Conservation (phyloP, 2,888 invertebrate species). For the Blastobasis lacticolella region DNA sequence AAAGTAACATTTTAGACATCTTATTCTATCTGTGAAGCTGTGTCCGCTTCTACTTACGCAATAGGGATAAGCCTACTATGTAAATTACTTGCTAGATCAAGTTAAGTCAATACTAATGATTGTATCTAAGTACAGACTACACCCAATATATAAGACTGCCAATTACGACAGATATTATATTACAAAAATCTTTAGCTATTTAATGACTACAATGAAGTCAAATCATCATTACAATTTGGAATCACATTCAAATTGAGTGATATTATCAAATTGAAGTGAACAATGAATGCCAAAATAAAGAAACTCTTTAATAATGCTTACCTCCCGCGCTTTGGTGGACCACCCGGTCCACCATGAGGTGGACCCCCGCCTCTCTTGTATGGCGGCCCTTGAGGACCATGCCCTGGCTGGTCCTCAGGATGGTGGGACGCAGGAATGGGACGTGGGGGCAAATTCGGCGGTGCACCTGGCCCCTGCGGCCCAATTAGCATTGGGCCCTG, state of each 20-base stretch:
- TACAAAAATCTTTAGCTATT: too few relatives aligned
- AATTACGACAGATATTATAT: too few relatives aligned
- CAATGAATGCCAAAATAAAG: too few relatives aligned
- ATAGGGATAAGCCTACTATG: not conserved
- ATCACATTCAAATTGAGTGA: too few relatives aligned
- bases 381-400: conserved; percentile 25
- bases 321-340: conserved; percentile 61
- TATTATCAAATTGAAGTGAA: too few relatives aligned
- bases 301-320: conserved; percentile 10
- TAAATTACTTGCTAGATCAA: too few relatives aligned
- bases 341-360: conserved; percentile 47
- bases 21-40: not conserved
- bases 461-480: conserved; percentile 19
- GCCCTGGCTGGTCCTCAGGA: conserved; percentile 14
- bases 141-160: too few relatives aligned
- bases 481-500: conserved; percentile 9
- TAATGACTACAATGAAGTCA: too few relatives aligned
- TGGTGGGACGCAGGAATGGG: conserved; percentile 27
- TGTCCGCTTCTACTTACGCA: not conserved
- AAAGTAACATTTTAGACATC: not conserved
- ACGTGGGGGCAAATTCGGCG: conserved; percentile 17
- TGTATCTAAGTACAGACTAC: too few relatives aligned
- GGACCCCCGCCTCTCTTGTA: conserved; percentile 56
- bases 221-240: too few relatives aligned
- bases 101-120: too few relatives aligned